Conservation (phyloP, 1,140 invertebrate species). For the Sesamia nonagrioides region DNA sequence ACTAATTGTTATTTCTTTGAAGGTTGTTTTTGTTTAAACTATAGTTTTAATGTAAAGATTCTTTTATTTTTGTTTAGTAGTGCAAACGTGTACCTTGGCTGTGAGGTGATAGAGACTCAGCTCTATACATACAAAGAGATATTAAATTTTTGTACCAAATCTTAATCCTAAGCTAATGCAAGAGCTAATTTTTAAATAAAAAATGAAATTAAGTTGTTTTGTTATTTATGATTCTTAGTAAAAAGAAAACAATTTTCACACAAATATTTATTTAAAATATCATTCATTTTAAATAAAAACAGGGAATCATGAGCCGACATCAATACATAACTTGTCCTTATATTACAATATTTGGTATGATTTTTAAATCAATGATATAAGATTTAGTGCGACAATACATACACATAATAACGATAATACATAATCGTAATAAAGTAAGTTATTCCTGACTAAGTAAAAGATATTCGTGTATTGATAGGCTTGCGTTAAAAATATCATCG, state of each 20-base stretch:
- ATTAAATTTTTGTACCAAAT: slow-evolving; percentile 67
- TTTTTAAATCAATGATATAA: slow-evolving; percentile 13
- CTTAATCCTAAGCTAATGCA: slow-evolving; percentile 56
- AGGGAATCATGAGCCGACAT: slow-evolving; percentile 41
- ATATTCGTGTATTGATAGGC: background rate
- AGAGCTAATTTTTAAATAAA: slow-evolving; percentile 64
- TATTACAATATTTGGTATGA: slow-evolving; percentile 33
- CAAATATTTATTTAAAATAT: slow-evolving; percentile 51
- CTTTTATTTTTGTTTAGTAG: slow-evolving; percentile 54
- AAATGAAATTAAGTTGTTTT: slow-evolving; percentile 10
- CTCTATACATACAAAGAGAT: slow-evolving; percentile 57
- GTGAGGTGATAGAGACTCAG: slow-evolving; percentile 69
- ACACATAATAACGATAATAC: background rate
- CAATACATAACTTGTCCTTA: slow-evolving; percentile 46
- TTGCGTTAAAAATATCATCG: background rate
- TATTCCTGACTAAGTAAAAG: background rate
- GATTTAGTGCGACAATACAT: slow-evolving; percentile 24
- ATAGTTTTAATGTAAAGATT: slow-evolving; percentile 45
- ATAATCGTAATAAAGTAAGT: slow-evolving; percentile 20
- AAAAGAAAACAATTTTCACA: slow-evolving; percentile 34
- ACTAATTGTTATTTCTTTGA: slow-evolving; percentile 54
- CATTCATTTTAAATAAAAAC: slow-evolving; percentile 44
- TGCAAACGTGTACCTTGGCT: slow-evolving; percentile 67
- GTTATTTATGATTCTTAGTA: slow-evolving; percentile 49
- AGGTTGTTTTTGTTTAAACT: slow-evolving; percentile 56